Evolutionary conservation across 2,888 invertebrate genomes (phyloP), one percentile per base, ranked within the genome.

Genomic region (Oasisia sp.): DNA sequence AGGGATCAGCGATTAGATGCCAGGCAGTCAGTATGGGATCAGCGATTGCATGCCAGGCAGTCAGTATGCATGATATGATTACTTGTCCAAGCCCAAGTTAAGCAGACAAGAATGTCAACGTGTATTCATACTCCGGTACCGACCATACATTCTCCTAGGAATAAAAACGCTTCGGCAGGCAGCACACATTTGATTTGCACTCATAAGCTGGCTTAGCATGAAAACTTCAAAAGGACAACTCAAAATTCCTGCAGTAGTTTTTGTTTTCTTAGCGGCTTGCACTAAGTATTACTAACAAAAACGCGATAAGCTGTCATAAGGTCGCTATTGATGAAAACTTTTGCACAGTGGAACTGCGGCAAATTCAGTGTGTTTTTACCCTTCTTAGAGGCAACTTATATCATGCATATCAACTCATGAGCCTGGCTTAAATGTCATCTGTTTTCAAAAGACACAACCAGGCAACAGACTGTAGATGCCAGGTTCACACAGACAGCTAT

Each of bases 41-140:
- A 74, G 74, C 27, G 74, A 74, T 74, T 74, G 74, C 27, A 74
- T 74, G 74, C 74, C 74, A 74, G 74, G 74, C n/a, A 74, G 74
- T 14, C 74, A 74, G n/a, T 27, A 74, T 74, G 74, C 27, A 27
- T 27, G 19, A 27, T 74, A 74, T 74, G 74, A 74, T 19, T 74
- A 74, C 1, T 74, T 74, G 74, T 19, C n/a, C 74, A 74, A 74
- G n/a, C 3, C 7, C 74, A 19, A 74, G 74, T 74, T 19, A 74
- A 74, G 74, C 74, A 74, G 74, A 74, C 27, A 74, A 74, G 74
- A 74, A 74, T 74, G 27, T 74, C 19, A 74, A 19, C 74, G 3
- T 74, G n/a, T 74, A 74, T 74, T 74, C 74, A 19, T 74, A 74
- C 74, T 74, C 27, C 74, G 27, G 19, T 74, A 74, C n/a, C 19